Conservation (phyloP, 2,888 invertebrate species). For the Apamea anceps region DNA sequence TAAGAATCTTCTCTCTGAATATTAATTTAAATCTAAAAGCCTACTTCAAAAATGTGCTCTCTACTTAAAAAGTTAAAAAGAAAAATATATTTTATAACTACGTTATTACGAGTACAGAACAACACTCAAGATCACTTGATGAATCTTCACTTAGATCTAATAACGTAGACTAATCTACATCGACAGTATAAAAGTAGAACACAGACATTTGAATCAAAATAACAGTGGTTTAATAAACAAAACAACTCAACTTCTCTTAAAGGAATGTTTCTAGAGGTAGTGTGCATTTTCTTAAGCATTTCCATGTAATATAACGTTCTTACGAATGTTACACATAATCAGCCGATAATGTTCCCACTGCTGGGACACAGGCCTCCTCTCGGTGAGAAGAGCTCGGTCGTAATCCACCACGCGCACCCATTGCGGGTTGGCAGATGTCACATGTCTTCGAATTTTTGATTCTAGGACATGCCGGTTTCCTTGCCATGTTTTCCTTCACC, state of each 20-base stretch:
- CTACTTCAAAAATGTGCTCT: not conserved
- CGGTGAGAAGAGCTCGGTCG: too few species aligned
- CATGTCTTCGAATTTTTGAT: too few species aligned
- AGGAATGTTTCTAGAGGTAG: not conserved
- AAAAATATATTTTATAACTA: not conserved
- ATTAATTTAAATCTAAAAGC: not conserved
- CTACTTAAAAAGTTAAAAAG: not conserved
- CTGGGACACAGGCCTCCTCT: too few species aligned
- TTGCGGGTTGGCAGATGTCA: too few species aligned
- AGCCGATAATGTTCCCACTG: too few species aligned
- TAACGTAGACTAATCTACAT: not conserved
- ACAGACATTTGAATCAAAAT: not conserved
- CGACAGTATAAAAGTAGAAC: not conserved
- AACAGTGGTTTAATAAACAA: not conserved
- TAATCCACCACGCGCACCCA: too few species aligned
- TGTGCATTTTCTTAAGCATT: not conserved
- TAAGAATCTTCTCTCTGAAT: not conserved
- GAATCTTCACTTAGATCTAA: not conserved
- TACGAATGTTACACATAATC: too few species aligned
- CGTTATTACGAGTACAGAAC: not conserved
- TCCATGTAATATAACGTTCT: too few species aligned
- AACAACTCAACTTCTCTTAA: not conserved
- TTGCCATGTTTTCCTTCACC: too few species aligned
- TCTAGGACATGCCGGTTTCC: too few species aligned
- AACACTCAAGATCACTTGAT: not conserved